A percentile compares a stretch with the other conserved stretches of the same genome.
These are phyloP conservation scores for Boloria euphrosyne DNA, from an alignment of 2,888 invertebrate genomes.

Conservation along the genomic window DNA sequence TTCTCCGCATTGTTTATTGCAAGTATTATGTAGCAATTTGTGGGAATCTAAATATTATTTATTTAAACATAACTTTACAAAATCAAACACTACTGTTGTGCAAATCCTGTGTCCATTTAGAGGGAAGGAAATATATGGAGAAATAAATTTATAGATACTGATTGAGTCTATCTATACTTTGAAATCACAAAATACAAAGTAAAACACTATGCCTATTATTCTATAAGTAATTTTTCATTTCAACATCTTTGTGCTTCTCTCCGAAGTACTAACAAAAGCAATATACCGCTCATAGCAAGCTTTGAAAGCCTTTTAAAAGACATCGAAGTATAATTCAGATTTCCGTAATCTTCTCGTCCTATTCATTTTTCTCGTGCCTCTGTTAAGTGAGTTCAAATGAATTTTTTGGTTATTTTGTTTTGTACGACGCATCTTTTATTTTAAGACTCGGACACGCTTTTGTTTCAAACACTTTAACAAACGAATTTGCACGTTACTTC, in stretches of 20 bases:
- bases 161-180: too few relatives aligned
- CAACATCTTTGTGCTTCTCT: background rate
- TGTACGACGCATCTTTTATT: constrained; percentile 19
- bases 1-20: too few relatives aligned
- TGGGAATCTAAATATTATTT: too few relatives aligned
- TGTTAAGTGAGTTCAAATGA: constrained; percentile 23
- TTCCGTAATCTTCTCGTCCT: constrained; percentile 12
- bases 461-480: constrained; percentile 25
- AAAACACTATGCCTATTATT: too few relatives aligned
- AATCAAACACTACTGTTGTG: too few relatives aligned
- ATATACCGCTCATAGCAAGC: constrained; percentile 13
- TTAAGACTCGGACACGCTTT: constrained; percentile 5
- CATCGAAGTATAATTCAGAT: constrained; percentile 26
- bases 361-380: constrained; percentile 12
- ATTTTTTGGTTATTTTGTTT: constrained; percentile 25
- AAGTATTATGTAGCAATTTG: too few relatives aligned
- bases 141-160: too few relatives aligned
- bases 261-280: constrained; percentile 7
- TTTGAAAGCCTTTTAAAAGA: constrained; percentile 22
- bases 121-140: too few relatives aligned
- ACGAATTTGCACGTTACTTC: constrained; percentile 23
- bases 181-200: too few relatives aligned
- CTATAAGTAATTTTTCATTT: too few relatives aligned
- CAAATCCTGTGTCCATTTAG: too few relatives aligned
- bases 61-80: too few relatives aligned